Conservation (phyloP, 2,888 invertebrate species). For the Agelastica alni region DNA sequence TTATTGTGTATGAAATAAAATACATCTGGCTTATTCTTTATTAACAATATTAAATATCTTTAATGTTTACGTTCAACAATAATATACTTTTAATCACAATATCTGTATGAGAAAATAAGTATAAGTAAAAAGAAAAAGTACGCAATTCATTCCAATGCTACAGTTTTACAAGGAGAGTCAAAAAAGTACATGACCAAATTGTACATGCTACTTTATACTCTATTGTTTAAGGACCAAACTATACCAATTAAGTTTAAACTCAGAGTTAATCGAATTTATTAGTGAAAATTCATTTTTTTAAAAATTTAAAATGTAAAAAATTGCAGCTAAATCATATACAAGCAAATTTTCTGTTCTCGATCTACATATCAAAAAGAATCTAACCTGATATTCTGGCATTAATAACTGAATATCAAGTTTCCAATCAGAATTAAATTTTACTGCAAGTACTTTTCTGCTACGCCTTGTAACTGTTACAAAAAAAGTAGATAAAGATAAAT, state of each 20-base stretch:
- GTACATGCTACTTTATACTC: too few relatives aligned
- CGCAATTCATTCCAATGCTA: not conserved
- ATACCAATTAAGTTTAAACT: too few relatives aligned
- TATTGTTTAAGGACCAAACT: too few relatives aligned
- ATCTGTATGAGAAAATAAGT: slow-evolving; percentile 34
- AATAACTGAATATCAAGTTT: too few relatives aligned
- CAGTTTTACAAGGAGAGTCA: slow-evolving; percentile 4
- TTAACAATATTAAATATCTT: slow-evolving; percentile 54
- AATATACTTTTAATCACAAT: slow-evolving; percentile 39
- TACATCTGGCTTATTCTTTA: slow-evolving; percentile 49
- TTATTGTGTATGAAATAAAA: slow-evolving; percentile 47
- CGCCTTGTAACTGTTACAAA: not conserved
- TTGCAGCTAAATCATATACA: too few relatives aligned
- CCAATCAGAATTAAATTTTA: too few relatives aligned
- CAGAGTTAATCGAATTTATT: too few relatives aligned
- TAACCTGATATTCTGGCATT: too few relatives aligned
- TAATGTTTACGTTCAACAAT: slow-evolving; percentile 44
- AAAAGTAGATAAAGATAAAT: not conserved
- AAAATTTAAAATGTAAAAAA: too few relatives aligned
- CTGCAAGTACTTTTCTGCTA: slow-evolving; percentile 1
- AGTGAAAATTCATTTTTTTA: too few relatives aligned
- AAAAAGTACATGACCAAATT: slow-evolving; percentile 5
- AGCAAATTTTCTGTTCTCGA: too few relatives aligned
- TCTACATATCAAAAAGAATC: too few relatives aligned
- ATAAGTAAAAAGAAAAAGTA: slow-evolving; percentile 24